Evolutionary conservation across 2,113 vertebrate genomes (phyloP), one percentile per base, ranked within the genome.

Genomic region (Cacatua alba): DNA sequence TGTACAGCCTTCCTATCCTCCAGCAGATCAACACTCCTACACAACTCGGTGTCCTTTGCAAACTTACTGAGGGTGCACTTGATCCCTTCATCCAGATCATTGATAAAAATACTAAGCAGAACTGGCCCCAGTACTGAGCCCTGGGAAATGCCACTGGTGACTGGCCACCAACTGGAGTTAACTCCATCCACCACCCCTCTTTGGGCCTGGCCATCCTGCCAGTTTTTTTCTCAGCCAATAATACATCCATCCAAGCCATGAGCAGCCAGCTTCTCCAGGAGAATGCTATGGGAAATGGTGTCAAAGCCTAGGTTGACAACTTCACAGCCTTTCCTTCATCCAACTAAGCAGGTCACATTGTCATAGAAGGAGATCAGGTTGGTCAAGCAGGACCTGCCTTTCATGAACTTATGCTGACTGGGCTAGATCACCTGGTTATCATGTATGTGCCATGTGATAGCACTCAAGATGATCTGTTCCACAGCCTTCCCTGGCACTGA

Each of bases 301-400:
- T n/a, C 33, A 23, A 59, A 59, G 29, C 17, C 17, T 55, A 12
- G 55, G 55, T 7, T 59, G 20, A n/a, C 33, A n/a, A 59, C 20
- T 59, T 21, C 55, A 59, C 33, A 59, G 20, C 33, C 55, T n/a
- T 59, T 59, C 33, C 33, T n/a, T 59, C 55, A n/a, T 59, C 33
- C 8, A 7, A 1, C 35, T 35, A 23, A 44, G 35, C 1, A 0
- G 11, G 28, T 75, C 52, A 9, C 10, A 9, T 57, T 53, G 41
- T 46, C 51, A 52, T 4, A 65, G 52, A 49, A 82, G 31, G 15
- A 35, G 19, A 67, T 57, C 25, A 70, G 13, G 33, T 24, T 33
- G 7, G 7, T 43, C 10, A 57, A 17, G 77, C 25, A 67, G 55
- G 35, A 46, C 13, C 44, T 62, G 24, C 25, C 10, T 70, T 70